Evolutionary conservation across 1,140 invertebrate species (phyloP).

Genomic region (Bursaphelenchus mucronatus): DNA sequence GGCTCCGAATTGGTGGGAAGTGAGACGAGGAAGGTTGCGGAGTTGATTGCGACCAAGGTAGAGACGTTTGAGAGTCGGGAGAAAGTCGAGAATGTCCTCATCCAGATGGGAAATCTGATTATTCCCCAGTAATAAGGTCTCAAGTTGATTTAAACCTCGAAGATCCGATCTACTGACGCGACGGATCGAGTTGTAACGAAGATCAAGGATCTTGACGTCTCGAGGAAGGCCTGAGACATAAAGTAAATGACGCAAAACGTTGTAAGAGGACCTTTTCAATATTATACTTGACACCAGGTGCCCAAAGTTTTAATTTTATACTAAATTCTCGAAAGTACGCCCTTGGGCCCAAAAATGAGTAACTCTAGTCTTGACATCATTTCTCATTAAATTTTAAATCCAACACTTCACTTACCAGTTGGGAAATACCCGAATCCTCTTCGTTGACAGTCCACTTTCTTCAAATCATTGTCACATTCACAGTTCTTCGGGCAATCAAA

Average conservation of each 20-base stretch:
- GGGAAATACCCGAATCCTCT: no score
- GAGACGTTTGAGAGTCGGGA: slow-evolving; percentile 35
- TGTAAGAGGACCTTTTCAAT: no score
- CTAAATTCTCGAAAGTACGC: no score
- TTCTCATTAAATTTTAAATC: no score
- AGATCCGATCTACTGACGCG: slow-evolving; percentile 11
- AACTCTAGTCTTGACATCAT: no score
- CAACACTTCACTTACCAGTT: no score
- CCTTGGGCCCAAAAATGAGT: no score
- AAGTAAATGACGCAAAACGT: neutral
- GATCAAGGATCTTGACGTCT: slow-evolving; percentile 20
- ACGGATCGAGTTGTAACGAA: slow-evolving; percentile 25
- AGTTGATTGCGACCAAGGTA: slow-evolving; percentile 41
- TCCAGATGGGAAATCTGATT: slow-evolving; percentile 39
- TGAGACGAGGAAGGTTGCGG: slow-evolving; percentile 31
- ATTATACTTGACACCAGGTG: no score
- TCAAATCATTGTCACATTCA: no score
- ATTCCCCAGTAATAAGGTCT: slow-evolving; percentile 37
- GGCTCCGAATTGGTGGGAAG: slow-evolving; percentile 6
- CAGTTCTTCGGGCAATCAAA: no score
- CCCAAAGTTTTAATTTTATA: no score
- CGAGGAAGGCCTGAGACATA: slow-evolving; percentile 18
- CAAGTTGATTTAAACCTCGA: slow-evolving; percentile 16
- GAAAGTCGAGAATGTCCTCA: slow-evolving; percentile 40
- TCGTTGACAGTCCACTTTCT: no score